Base-by-base conservation (phyloP, 2,113 vertebrate species). In the Ursus arctos region DNA sequence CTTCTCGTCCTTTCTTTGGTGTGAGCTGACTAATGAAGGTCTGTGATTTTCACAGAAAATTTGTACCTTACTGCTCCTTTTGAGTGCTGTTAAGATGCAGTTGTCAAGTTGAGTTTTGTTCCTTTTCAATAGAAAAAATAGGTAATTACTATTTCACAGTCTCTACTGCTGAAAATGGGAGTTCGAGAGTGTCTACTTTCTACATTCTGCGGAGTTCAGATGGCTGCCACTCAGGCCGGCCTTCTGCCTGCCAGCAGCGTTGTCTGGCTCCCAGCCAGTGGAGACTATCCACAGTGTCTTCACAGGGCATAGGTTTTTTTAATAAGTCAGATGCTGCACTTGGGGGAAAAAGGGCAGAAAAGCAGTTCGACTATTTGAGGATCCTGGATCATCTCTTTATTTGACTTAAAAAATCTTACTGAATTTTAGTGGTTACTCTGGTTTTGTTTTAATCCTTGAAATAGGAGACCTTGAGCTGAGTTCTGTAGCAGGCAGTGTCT, bases 121-220 rank as follows among this genome's bases (percentile, higher is more conserved):
- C 82, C 36, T 85, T 97, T 97, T 97, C 91, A 88, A 36, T 86
- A 74, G 95, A 69, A 98, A 97, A 81, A 97, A 33, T 79, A 82
- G 85, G 61, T 97, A 97, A 97, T 98, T 98, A 88, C 88, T 97
- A 67, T 98, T 97, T 97, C 91, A 76, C 81, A 91, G 96, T 91
- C 36, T 92, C 88, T 84, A 67, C 82, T 91, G 55, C 95, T 89
- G 88, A 93, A 97, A 98, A 95, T 89, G 94, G 93, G 49, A 97
- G 94, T 89, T 86, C 15, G 36, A 72, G 40, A 92, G 13, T 55
- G 14, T 96, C 69, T 85, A 4, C 40, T 67, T 95, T 96, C 81
- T 88, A 88, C 53, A 36, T 65, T 57, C n/a, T 33, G 61, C 18
- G 6, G 0, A 65, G 43, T 87, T 90, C 84, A 31, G 47, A 51